Evolutionary conservation across 2,888 invertebrate genomes (phyloP).

Genomic region (Cotesia congregata): DNA sequence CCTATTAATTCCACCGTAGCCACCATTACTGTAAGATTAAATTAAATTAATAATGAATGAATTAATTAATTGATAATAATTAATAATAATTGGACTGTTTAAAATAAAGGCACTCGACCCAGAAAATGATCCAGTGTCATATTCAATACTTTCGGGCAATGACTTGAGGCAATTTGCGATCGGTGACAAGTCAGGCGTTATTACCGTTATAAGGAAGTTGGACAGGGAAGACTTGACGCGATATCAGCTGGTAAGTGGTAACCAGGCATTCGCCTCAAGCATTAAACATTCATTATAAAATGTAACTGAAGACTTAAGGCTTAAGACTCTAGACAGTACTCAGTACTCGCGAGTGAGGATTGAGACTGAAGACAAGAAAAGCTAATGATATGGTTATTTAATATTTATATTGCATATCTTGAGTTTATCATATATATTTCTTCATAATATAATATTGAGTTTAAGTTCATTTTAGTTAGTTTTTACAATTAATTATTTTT

Average conservation of each 20-base stretch:
- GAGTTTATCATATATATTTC: too few species aligned
- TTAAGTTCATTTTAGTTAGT: too few species aligned
- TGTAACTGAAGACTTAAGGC: conserved; percentile 4
- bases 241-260: conserved; percentile 81
- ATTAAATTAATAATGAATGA: neutral
- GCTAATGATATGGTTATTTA: too few species aligned
- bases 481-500: too few species aligned
- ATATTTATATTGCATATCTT: too few species aligned
- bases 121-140: conserved; percentile 88
- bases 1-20: conserved; percentile 88
- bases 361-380: too few species aligned
- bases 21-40: conserved; percentile 77
- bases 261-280: conserved; percentile 21
- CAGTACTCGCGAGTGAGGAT: too few species aligned
- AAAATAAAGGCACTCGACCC: conserved; percentile 84
- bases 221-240: conserved; percentile 91
- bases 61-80: neutral
- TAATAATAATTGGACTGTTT: conserved; percentile 10
- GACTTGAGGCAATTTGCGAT: conserved; percentile 90
- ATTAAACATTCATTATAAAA: conserved; percentile 34
- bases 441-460: too few species aligned
- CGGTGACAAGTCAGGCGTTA: conserved; percentile 88
- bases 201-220: conserved; percentile 86
- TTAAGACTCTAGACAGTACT: neutral
- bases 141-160: conserved; percentile 90